phyloP scores from a whole-genome alignment of 2,888 invertebrate genomes.

The Pterostichus madidus region DNA sequence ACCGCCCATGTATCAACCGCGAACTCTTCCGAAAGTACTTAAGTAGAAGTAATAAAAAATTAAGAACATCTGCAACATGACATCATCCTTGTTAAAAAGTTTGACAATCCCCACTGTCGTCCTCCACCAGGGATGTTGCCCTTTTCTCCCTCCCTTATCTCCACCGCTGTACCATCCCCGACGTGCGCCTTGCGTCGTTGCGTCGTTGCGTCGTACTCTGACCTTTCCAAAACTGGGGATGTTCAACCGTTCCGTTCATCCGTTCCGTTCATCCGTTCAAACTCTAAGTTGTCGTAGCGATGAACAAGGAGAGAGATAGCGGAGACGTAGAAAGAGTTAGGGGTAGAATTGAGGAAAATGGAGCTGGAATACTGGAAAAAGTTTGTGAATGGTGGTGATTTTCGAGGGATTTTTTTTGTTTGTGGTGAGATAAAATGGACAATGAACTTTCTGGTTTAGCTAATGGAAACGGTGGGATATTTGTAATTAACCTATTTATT shows the following conservation, averaged over 20 bases:
- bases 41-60: no score
- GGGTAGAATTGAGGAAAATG: not conserved
- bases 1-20: no score
- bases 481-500: no score
- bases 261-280: conserved; percentile 1
- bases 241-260: not conserved
- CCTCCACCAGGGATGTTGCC: not conserved
- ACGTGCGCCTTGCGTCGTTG: not conserved
- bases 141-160: not conserved
- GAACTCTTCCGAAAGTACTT: no score
- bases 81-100: no score
- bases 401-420: no score
- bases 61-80: no score
- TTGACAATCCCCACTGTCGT: no score
- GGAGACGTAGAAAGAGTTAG: not conserved
- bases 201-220: conserved; percentile 1
- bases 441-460: no score
- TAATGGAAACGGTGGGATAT: no score
- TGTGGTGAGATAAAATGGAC: no score
- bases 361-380: not conserved
- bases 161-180: not conserved
- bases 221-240: conserved; percentile 40
- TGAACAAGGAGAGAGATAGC: not conserved
- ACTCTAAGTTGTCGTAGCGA: not conserved
- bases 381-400: no score